Conservation (phyloP, 2,797 vertebrate genomes). For the Chlorospingus semifuscus region DNA sequence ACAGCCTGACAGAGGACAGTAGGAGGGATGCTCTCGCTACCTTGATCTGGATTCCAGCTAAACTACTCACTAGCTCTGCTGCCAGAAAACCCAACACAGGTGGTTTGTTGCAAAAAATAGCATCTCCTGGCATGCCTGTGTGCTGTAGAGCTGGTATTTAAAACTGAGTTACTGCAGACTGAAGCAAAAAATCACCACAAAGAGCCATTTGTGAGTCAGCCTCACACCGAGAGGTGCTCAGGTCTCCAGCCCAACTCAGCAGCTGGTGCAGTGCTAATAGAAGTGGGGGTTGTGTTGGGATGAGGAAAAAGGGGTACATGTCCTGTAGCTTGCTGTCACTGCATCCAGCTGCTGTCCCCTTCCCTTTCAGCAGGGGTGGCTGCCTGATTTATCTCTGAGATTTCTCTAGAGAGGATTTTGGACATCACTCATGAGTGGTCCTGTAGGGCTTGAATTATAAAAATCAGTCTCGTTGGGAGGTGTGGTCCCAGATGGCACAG, state of each 20-base stretch:
- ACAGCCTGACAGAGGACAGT: neutral
- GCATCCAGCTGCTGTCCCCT: rapidly evolving
- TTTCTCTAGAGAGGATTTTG: neutral
- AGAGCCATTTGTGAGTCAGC: neutral
- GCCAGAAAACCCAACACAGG: neutral
- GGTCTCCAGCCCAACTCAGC: neutral
- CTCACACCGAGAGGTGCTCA: neutral
- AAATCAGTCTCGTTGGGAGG: neutral
- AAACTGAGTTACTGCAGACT: neutral
- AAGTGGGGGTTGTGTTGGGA: neutral
- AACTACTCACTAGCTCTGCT: neutral
- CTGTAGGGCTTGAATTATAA: neutral
- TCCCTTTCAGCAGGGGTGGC: neutral
- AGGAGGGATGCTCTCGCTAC: neutral
- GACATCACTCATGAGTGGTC: neutral
- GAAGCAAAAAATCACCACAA: neutral
- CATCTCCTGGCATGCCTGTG: neutral
- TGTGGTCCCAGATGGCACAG: neutral
- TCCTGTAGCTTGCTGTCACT: neutral
- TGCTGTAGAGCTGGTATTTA: neutral
- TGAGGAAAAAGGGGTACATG: neutral
- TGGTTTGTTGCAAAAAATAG: neutral
- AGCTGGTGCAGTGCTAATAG: neutral
- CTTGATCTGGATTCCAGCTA: neutral
- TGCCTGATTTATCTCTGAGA: neutral